Evolutionary conservation across 2,888 invertebrate species (phyloP).

Genomic region (Venusia cambrica): DNA sequence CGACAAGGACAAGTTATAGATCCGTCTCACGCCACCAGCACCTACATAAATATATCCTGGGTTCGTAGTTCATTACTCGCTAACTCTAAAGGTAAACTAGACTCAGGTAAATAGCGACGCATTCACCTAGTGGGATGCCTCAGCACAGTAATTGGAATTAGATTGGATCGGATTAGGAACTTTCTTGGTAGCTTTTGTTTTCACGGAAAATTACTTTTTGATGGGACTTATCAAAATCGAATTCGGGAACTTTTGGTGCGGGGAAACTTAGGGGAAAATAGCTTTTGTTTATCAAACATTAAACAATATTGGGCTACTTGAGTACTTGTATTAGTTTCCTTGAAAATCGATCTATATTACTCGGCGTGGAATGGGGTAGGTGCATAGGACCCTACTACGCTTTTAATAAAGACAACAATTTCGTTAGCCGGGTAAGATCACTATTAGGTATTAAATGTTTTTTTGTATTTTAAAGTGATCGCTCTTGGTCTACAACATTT

Average conservation of each 20-base stretch:
- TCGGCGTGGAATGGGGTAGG: background rate
- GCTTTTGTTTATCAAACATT: constrained; percentile 26
- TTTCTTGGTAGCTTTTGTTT: constrained; percentile 68
- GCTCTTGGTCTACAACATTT: no score
- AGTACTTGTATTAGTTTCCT: constrained; percentile 2
- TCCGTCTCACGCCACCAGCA: no score
- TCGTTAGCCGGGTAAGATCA: no score
- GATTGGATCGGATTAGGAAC: constrained; percentile 74
- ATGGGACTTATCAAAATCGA: constrained; percentile 69
- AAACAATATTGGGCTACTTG: constrained; percentile 18
- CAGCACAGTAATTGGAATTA: constrained; percentile 74
- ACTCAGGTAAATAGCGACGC: constrained; percentile 38
- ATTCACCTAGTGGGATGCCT: constrained; percentile 45
- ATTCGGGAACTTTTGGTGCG: constrained; percentile 42
- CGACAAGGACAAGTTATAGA: no score
- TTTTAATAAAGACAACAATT: no score
- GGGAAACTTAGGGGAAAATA: constrained; percentile 30
- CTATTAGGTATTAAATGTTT: no score
- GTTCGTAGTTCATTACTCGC: constrained; percentile 25
- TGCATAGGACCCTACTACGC: no score
- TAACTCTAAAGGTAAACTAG: constrained; percentile 24
- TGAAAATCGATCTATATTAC: constrained; percentile 1
- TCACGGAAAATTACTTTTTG: constrained; percentile 69
- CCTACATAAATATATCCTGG: no score
- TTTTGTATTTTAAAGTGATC: no score